phyloP scores from a whole-genome alignment of 2,888 invertebrate genomes.

The Entomobrya proxima region DNA sequence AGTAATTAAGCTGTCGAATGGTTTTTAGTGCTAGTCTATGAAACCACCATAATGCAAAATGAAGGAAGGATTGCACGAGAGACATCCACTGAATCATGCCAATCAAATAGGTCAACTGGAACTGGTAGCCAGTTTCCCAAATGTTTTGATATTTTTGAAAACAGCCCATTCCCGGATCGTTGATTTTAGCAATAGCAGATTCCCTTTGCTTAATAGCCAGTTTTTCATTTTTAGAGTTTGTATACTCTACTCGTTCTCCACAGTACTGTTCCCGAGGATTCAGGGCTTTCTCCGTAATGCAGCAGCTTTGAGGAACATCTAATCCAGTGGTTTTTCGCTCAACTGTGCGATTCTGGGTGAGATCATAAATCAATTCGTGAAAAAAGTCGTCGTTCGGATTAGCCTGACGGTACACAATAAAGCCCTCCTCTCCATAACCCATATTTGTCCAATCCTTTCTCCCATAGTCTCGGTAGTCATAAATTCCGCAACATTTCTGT shows the following conservation, averaged over 20 bases:
- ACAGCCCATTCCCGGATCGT: slow-evolving; percentile 49
- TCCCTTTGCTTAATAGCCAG: slow-evolving; percentile 8
- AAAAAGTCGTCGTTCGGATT: slow-evolving; percentile 57
- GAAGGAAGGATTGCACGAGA: slow-evolving; percentile 22
- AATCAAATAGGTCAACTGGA: slow-evolving; percentile 39
- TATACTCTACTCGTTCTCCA: slow-evolving; percentile 51
- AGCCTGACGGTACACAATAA: slow-evolving; percentile 37
- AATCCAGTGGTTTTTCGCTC: slow-evolving; percentile 46
- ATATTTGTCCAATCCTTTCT: slow-evolving; percentile 12
- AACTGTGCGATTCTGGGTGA: slow-evolving; percentile 36
- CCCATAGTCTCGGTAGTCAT: slow-evolving; percentile 46
- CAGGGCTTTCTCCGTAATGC: neutral
- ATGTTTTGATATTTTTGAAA: slow-evolving; percentile 52
- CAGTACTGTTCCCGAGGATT: neutral
- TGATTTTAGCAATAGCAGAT: slow-evolving; percentile 38
- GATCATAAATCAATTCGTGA: slow-evolving; percentile 35
- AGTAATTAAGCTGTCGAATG: slow-evolving; percentile 55
- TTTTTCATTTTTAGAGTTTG: neutral
- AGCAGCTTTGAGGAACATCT: slow-evolving; percentile 50
- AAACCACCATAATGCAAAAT: slow-evolving; percentile 42
- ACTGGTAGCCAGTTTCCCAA: slow-evolving; percentile 2
- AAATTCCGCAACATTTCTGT: slow-evolving; percentile 59
- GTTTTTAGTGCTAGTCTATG: slow-evolving; percentile 45
- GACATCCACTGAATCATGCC: slow-evolving; percentile 26
- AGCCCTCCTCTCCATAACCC: slow-evolving; percentile 41